Conservation (phyloP, 2,797 vertebrate genomes). For the Pipistrellus pygmaeus region DNA sequence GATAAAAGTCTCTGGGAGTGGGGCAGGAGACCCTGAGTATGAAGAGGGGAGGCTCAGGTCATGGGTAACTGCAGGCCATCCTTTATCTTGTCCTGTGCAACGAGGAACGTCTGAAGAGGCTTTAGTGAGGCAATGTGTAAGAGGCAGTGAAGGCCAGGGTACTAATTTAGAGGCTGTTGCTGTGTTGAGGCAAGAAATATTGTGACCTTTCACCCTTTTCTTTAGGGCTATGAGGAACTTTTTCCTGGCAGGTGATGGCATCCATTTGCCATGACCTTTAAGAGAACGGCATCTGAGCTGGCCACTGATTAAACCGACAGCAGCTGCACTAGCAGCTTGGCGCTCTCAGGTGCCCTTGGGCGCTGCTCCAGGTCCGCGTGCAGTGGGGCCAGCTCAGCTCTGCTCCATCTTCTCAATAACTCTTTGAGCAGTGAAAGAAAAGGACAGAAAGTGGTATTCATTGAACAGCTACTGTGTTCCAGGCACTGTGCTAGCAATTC, state of each 20-base stretch:
- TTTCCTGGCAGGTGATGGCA: slow-evolving; percentile 40
- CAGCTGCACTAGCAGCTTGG: slow-evolving; percentile 19
- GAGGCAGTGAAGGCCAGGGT: background rate
- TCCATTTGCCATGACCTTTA: slow-evolving; percentile 65
- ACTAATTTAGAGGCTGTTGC: background rate
- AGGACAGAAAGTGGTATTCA: background rate
- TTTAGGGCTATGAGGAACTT: background rate
- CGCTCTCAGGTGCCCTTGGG: slow-evolving; percentile 19
- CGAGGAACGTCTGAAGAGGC: background rate
- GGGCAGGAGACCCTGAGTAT: background rate
- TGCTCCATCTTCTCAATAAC: background rate
- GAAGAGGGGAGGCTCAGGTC: background rate
- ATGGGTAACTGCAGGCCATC: background rate
- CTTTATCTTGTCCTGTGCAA: background rate
- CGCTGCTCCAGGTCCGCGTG: background rate
- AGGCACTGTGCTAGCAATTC: background rate
- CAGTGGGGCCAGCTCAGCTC: background rate
- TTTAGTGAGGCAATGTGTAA: background rate
- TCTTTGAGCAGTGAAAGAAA: slow-evolving; percentile 6
- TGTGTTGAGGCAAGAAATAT: background rate
- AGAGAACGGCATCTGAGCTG: slow-evolving; percentile 51
- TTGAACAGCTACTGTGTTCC: background rate
- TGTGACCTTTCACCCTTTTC: background rate
- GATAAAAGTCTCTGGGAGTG: background rate
- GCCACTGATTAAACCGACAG: slow-evolving; percentile 13